Evolutionary conservation across 23 tunicate genomes (phyloP).

Genomic region (Trididemnum miniatum): DNA sequence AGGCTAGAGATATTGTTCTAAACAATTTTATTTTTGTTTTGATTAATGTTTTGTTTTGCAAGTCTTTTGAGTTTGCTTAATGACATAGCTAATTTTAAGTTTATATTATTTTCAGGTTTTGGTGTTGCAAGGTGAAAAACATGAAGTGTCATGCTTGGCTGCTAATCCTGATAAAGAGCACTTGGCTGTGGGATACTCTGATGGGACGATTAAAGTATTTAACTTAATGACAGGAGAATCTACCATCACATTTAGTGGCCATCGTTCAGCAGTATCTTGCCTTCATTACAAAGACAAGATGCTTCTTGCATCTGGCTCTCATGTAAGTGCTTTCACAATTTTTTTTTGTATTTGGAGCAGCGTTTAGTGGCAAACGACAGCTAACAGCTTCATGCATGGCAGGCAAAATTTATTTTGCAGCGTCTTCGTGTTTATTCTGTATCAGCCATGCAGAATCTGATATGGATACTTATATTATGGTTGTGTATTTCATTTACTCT

Average conservation of each 20-base stretch:
- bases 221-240: conserved; percentile 62
- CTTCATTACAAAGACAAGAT: conserved; percentile 63
- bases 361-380: too few relatives aligned
- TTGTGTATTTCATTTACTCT: too few relatives aligned
- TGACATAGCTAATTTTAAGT: neutral
- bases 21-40: too few relatives aligned
- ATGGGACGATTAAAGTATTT: conserved; percentile 69
- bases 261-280: conserved; percentile 70
- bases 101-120: conserved; percentile 38
- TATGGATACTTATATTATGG: too few relatives aligned
- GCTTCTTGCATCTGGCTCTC: conserved; percentile 87
- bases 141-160: conserved; percentile 60
- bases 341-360: too few relatives aligned
- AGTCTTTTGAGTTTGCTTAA: too few relatives aligned
- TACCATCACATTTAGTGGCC: conserved; percentile 69
- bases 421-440: too few relatives aligned
- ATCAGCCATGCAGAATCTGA: too few relatives aligned
- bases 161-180: conserved; percentile 59
- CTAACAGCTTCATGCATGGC: too few relatives aligned
- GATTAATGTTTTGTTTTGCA: too few relatives aligned
- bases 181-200: conserved; percentile 78
- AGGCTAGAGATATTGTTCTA: too few relatives aligned
- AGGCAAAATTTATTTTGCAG: too few relatives aligned
- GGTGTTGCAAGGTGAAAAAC: conserved; percentile 70
- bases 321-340: conserved; percentile 59